Conservation (phyloP, 2,888 invertebrate genomes). For the Lepidochrysops patricia region DNA sequence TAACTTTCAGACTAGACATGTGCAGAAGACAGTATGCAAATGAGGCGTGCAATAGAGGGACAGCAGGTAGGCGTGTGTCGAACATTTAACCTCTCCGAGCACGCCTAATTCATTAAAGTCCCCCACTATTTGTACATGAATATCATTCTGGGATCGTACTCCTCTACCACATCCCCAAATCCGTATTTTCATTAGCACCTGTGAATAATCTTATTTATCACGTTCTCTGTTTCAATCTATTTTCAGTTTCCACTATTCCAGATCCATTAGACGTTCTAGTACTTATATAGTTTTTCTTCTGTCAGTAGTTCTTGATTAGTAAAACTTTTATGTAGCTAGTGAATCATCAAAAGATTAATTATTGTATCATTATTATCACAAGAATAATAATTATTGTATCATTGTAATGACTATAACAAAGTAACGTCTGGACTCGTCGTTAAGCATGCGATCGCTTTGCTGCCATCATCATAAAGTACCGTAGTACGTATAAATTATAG, state of each 20-base stretch:
- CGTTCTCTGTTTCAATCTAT: constrained; percentile 30
- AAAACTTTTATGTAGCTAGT: constrained; percentile 17
- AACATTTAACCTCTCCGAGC: constrained; percentile 51
- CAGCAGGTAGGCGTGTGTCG: constrained; percentile 89
- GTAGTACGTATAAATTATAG: constrained; percentile 24
- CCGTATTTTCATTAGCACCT: constrained; percentile 63
- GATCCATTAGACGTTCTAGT: constrained; percentile 27
- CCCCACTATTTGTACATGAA: constrained; percentile 51
- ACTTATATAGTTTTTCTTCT: constrained; percentile 26
- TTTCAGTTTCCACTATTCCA: constrained; percentile 27
- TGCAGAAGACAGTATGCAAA: constrained; percentile 95
- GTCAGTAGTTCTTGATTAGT: constrained; percentile 26
- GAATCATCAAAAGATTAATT: constrained; percentile 19
- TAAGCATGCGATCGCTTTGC: constrained; percentile 22
- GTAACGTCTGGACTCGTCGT: constrained; percentile 21
- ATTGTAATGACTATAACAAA: constrained; percentile 14
- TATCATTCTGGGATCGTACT: constrained; percentile 45
- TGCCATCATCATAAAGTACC: constrained; percentile 22
- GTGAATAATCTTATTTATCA: constrained; percentile 63
- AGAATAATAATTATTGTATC: constrained; percentile 22
- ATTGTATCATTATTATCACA: constrained; percentile 22
- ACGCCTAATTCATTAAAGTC: constrained; percentile 59
- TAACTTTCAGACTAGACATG: constrained; percentile 97
- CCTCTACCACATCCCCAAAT: constrained; percentile 33
- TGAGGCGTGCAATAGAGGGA: constrained; percentile 98